Evolutionary conservation across 2,797 vertebrate species (phyloP), one percentile per base, ranked within the genome.

Genomic region (Pelobates cultripes): DNA sequence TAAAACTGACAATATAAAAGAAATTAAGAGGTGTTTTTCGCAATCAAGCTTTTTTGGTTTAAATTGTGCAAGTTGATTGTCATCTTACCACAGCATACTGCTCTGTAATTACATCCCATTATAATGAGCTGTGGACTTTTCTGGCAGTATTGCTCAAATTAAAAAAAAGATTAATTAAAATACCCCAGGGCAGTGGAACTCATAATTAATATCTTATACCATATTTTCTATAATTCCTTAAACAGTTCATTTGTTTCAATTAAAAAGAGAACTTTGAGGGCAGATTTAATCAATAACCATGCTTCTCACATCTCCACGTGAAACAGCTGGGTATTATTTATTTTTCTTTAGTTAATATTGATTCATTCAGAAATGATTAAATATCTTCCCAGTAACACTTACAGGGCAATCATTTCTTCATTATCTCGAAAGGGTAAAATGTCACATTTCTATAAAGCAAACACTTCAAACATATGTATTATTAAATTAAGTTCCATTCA

Each of bases 201-300:
- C 15, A 45, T 3, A 17, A 44, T n/a, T 9, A 8, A 70, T n/a
- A 40, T 15, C 13, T 70, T 70, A 40, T 64, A 40, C n/a, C 28
- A n/a, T 41, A 64, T 64, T 10, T 40, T 64, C 42, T 41, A 42
- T 57, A 74, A 74, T 69, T 44, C 40, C 15, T 79, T 9, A 53
- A 42, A 64, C 5, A 3, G 12, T 13, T 64, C 17, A 64, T 64
- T 64, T 64, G 61, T 64, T 64, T 64, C 61, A 64, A 14, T 64
- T 64, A 64, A 64, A 64, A 60, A 17, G 3, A 42, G 63, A 53
- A 81, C 60, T 70, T 75, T 61, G 60, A 74, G 55, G 43, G 28
- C 60, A 63, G 53, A 81, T 43, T 2, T 13, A 40, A 70, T 81
- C 73, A 81, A 81, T 81, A 81, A 70, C 57, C 43, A 61, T 70